Evolutionary conservation across 2,113 vertebrate genomes (phyloP), one percentile per base, ranked within the genome.

Genomic region (Xenopus laevis): DNA sequence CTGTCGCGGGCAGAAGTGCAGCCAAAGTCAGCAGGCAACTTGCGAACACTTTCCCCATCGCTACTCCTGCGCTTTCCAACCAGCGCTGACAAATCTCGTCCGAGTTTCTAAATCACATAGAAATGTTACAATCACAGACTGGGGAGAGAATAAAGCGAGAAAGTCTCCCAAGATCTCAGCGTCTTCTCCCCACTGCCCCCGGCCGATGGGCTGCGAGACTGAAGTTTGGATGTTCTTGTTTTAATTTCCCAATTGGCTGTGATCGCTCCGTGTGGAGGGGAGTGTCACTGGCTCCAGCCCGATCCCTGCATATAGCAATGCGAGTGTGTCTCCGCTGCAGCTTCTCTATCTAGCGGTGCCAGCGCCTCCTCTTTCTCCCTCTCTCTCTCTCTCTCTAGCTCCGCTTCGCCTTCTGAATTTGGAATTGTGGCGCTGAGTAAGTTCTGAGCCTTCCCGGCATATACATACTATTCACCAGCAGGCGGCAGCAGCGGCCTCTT

Each of bases 11-110:
- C 68, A 84, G 79, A 90, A 92, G 84, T 90, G 88, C 90, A 69
- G 87, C 85, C 85, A 91, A 91, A 92, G 91, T 92, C 83, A 83
- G 82, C 79, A 90, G 72, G 84, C 88, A 87, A 84, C 83, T 89
- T 85, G 80, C 86, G 84, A 90, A 76, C 46, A 76, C 86, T 84
- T 83, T 81, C 78, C 81, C 83, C 90, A 91, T 92, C 82, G 18
- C 73, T 33, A 65, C 44, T 75, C 21, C 65, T 20, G 30, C 12
- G 13, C 30, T 47, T 53, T 20, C n/a, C 15, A 45, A 15, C 16
- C 16, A 50, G 47, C 11, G 18, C 44, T 45, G 23, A 20, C 17
- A 64, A 44, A 15, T 33, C 12, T 17, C 40, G 16, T 16, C 30
- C 13, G 20, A 67, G 65, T 66, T 55, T 27, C 44, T n/a, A 66